A percentile compares a stretch with the other conserved stretches of the same genome.
Conservation (phyloP, 2,113 vertebrate genomes). For the Prinia subflava region DNA sequence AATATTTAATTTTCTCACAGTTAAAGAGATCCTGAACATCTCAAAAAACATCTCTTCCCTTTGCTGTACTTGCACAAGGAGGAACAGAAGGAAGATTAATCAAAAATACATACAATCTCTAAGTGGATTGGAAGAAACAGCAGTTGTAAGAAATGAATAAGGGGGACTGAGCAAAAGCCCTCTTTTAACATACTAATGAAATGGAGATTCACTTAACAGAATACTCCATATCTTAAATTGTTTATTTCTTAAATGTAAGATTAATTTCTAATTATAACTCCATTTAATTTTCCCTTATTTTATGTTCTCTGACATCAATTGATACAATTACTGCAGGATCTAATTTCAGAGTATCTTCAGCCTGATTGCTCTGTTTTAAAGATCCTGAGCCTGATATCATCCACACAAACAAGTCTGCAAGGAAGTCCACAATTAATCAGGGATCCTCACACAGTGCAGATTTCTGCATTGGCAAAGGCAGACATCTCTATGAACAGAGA, state of each 20-base stretch:
- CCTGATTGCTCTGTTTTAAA: not conserved
- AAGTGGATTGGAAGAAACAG: not conserved
- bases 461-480: not conserved
- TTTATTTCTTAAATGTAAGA: not conserved
- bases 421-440: not conserved
- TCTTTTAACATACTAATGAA: not conserved
- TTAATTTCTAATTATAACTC: not conserved
- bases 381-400: not conserved
- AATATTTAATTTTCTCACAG: not conserved
- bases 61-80: not conserved
- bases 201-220: not conserved
- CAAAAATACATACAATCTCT: not conserved
- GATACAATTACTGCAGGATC: not conserved
- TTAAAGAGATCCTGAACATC: not conserved
- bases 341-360: not conserved
- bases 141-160: not conserved
- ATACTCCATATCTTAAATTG: not conserved
- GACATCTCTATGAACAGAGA: not conserved
- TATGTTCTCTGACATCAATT: not conserved
- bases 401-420: not conserved
- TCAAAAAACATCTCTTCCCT: not conserved
- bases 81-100: not conserved
- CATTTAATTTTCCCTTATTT: not conserved
- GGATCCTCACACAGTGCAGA: not conserved
- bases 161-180: not conserved